Base-by-base conservation (phyloP, 2,888 invertebrate genomes). In the Acrocera orbiculus region DNA sequence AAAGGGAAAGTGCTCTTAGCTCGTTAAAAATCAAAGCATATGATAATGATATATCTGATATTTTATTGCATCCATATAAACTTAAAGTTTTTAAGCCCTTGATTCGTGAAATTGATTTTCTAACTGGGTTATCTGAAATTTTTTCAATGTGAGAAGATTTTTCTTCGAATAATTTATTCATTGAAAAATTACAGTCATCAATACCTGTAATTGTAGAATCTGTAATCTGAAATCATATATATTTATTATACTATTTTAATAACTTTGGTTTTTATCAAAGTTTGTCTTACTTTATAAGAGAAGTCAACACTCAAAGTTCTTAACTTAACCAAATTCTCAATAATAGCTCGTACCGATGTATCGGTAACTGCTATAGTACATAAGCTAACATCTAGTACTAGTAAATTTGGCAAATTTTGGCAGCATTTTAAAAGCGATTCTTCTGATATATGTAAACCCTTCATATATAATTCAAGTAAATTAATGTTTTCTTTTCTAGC, bases 301-400 rank as follows among this genome's bases (percentile, higher is more conserved):
- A n/a, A n/a, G n/a, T n/a, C n/a, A n/a, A n/a, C n/a, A 37, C 68
- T 68, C 27, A 81, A 62, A 15, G 60, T 65, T 25, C 68, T 62
- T 26, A 81, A 57, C 42, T 62, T 54, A 11, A 65, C 51, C 45
- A 77, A 65, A 45, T 74, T 66, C 44, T 70, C 66, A 39, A 77
- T 73, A 42, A 81, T 66, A 26, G 67, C 68, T 59, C 78, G 73
- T 33, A 78, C 62, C 13, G 70, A 70, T 37, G 63, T 63, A 48
- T 80, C 76, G 4, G 76, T 76, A 2, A 79, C 70, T n/a, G 70
- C 72, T 57, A 69, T 71, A 42, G 73, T 70, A 49, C 79, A 79
- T 43, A 69, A 71, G 37, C 72, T 72, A 28, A 80, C 50, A 49
- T 79, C 73, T 15, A 81, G 58, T 15, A 63, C 54, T 1, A 58